Percentiles rank a stretch among this genome's conserved stretches.
Evolutionary conservation across 1,140 invertebrate genomes (phyloP).

Genomic region (Sinonovacula constricta): DNA sequence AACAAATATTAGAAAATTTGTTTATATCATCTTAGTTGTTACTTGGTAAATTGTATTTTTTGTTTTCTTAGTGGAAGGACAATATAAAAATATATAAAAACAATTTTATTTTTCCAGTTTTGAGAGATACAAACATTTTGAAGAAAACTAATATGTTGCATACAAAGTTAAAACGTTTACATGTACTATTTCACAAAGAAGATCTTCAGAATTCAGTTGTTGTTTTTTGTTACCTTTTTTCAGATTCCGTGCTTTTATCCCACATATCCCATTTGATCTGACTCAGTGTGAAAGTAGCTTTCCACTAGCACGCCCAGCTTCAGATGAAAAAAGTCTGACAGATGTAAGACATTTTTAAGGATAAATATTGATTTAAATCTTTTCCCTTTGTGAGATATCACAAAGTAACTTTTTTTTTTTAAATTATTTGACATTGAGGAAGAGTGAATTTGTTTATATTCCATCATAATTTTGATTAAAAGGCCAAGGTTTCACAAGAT

Average conservation of each 20-base stretch:
- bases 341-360: constrained; percentile 82
- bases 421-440: too few relatives aligned
- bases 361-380: too few relatives aligned
- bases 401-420: too few relatives aligned
- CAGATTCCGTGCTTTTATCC: constrained; percentile 78
- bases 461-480: too few relatives aligned
- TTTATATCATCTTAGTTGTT: not conserved
- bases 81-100: not conserved
- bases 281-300: constrained; percentile 91
- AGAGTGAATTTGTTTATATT: too few relatives aligned
- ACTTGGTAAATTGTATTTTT: not conserved
- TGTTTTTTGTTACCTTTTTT: too few relatives aligned
- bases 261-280: constrained; percentile 94
- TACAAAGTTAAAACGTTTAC: too few relatives aligned
- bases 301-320: constrained; percentile 89
- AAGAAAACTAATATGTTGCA: not conserved
- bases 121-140: not conserved
- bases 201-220: not conserved
- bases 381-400: too few relatives aligned
- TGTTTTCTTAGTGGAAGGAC: not conserved
- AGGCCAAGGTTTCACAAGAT: too few relatives aligned
- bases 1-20: not conserved
- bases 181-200: too few relatives aligned
- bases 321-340: constrained; percentile 90
- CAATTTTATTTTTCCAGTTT: not conserved